Base-by-base conservation (phyloP, 2,797 vertebrate genomes). In the Antrozous pallidus region DNA sequence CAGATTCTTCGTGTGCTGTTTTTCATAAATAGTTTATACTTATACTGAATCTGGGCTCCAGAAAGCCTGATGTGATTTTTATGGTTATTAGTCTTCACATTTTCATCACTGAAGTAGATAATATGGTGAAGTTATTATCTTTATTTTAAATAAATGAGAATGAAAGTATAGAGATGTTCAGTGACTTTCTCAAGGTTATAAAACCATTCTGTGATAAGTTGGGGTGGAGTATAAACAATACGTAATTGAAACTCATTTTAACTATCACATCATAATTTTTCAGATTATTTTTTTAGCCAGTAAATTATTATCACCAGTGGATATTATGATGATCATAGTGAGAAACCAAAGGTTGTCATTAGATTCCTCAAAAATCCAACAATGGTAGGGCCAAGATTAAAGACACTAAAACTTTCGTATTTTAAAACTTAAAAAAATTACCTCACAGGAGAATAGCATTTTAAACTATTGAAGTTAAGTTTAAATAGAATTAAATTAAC, bases 151-250 rank as follows among this genome's bases (percentile, higher is more conserved):
- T 90, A 94, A 65, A 94, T 74, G 75, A 94, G 36, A 93, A 58
- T 71, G 49, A 67, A 75, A 87, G n/a, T 33, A 38, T 6, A 63
- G 22, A 90, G 47, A 78, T 65, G 24, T 75, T 86, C 81, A 65
- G 58, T 83, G 74, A 88, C 78, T 96, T 95, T 93, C 51, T 75
- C 91, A 93, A 96, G 84, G 87, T 95, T 96, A 78, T 83, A 71
- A 83, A 94, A 90, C 91, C 54, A 65, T 77, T 94, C 63, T 82
- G 31, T 70, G 33, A 36, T 70, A 88, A 24, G 33, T 71, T 20
- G 69, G 33, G 56, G 6, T 42, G 89, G 73, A 70, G 13, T 17
- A 54, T 40, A 63, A 91, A 83, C 38, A 84, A 56, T 54, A 20
- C 33, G n/a, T 40, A 24, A 82, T 90, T 90, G 42, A 73, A 88